Base-by-base conservation (phyloP, 2,888 invertebrate species). In the Melanostoma scalare region DNA sequence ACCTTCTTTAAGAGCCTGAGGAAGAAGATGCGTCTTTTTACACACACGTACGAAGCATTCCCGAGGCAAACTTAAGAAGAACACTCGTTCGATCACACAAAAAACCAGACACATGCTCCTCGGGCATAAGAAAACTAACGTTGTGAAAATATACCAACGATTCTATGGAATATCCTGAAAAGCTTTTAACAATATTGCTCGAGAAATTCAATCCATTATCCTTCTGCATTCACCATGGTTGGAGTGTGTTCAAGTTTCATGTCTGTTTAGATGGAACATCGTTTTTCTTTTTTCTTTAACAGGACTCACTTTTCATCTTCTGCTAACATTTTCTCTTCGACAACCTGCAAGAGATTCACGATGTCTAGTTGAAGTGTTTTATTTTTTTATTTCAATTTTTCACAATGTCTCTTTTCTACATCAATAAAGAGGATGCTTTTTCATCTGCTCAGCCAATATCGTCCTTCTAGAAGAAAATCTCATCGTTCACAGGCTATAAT, bases 161-260 rank as follows among this genome's bases (percentile, higher is more conserved):
- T 69, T 74, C 79, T 79, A 68, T 36, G 61, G 69, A 63, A 78
- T 84, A 84, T 78, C 78, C 78, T 84, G 75, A 84, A 84, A 84
- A 84, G 84, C 84, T 79, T 84, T 84, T 84, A 84, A 79, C 79
- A 71, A 84, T 79, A 84, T 84, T 84, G 79, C 79, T 71, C 55
- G 44, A 48, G 78, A 84, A 79, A 79, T 78, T 84, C 84, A 84
- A 79, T 84, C 84, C 84, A 84, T 84, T 84, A 84, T 79, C 74
- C 68, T 52, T 46, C 31, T 53, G 52, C 68, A 58, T 58, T 55
- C 38, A 30, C 44, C n/a, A 35, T 44, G 63, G 10, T 6, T 68
- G 9, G 3, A 30, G 3, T 20, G 6, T 38, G 31, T 35, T 53
- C 36, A 56, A 63, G 56, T 73, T 65, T 58, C 56, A 63, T 52